Evolutionary conservation across 2,888 invertebrate species (phyloP).

Genomic region (Nomada hirtipes): DNA sequence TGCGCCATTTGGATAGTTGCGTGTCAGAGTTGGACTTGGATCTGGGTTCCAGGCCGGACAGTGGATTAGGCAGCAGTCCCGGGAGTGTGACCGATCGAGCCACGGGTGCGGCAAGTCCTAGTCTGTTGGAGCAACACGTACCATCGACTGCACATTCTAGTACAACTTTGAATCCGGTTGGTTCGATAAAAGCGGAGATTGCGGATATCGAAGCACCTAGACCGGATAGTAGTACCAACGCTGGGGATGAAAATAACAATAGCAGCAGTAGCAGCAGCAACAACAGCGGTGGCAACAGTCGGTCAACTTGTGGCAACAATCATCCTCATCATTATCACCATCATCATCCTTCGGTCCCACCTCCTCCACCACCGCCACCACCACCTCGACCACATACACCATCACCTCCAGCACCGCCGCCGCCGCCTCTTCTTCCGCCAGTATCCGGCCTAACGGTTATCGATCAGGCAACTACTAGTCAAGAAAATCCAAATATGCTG

Average conservation of each 20-base stretch:
- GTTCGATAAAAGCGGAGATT: conserved; percentile 73
- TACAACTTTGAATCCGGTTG: conserved; percentile 73
- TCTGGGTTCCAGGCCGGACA: conserved; percentile 84
- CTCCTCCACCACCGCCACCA: background rate
- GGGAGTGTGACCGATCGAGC: conserved; percentile 82
- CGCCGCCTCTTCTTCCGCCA: conserved; percentile 6
- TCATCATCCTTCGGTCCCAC: conserved; percentile 30
- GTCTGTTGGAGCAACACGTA: conserved; percentile 78
- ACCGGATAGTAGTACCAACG: conserved; percentile 83
- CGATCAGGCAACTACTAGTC: conserved; percentile 74
- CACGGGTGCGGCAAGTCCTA: conserved; percentile 78
- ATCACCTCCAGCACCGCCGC: background rate
- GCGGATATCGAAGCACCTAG: conserved; percentile 79
- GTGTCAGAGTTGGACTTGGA: conserved; percentile 87
- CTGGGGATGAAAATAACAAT: conserved; percentile 85
- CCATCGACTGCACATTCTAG: conserved; percentile 84
- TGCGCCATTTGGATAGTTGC: conserved; percentile 87
- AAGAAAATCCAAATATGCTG: conserved; percentile 82
- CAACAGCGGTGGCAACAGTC: conserved; percentile 64
- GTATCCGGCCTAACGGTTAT: conserved; percentile 65
- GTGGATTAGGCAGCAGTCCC: conserved; percentile 82
- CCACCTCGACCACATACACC: background rate
- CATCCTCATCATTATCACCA: conserved; percentile 67
- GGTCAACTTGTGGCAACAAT: no score
- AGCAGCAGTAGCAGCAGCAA: conserved; percentile 68